Evolutionary conservation across 2,888 invertebrate species (phyloP).

Genomic region (Heliconius sara): DNA sequence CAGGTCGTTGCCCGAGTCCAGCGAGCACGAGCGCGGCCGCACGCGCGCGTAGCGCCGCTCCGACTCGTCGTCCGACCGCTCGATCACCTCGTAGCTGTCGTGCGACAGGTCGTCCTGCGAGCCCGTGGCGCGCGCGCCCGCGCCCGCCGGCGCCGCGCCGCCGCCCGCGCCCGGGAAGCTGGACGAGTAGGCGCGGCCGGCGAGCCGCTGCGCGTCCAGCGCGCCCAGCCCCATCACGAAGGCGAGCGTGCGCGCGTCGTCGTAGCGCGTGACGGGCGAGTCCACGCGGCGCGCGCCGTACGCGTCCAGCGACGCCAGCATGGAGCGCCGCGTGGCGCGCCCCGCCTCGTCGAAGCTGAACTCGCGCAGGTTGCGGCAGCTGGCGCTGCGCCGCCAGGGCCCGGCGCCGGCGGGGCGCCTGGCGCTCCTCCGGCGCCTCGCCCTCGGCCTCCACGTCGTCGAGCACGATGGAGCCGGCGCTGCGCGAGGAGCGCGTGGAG

Average conservation of each 20-base stretch:
- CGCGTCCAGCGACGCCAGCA: constrained; percentile 68
- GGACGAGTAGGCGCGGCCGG: constrained; percentile 91
- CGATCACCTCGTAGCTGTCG: constrained; percentile 93
- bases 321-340: constrained; percentile 84
- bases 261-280: constrained; percentile 89
- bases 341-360: constrained; percentile 89
- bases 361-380: constrained; percentile 92
- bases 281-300: constrained; percentile 82
- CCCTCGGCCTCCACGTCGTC: constrained; percentile 54
- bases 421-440: constrained; percentile 42
- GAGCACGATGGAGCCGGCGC: constrained; percentile 66
- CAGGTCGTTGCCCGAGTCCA: constrained; percentile 90
- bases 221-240: constrained; percentile 83
- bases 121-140: constrained; percentile 86
- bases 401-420: constrained; percentile 59
- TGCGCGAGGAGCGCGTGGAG: constrained; percentile 74
- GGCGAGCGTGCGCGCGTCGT: constrained; percentile 85
- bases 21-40: constrained; percentile 87
- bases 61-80: constrained; percentile 88
- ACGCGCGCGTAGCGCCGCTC: constrained; percentile 66
- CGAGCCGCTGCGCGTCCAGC: constrained; percentile 86
- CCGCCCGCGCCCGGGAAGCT: constrained; percentile 93
- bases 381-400: constrained; percentile 91
- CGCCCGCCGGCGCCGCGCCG: constrained; percentile 90
- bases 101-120: constrained; percentile 95